Percentiles rank a stretch among this genome's conserved stretches.
phyloP scores from a whole-genome alignment of 2,797 vertebrate genomes.

The Paedocypris micromegethes region DNA sequence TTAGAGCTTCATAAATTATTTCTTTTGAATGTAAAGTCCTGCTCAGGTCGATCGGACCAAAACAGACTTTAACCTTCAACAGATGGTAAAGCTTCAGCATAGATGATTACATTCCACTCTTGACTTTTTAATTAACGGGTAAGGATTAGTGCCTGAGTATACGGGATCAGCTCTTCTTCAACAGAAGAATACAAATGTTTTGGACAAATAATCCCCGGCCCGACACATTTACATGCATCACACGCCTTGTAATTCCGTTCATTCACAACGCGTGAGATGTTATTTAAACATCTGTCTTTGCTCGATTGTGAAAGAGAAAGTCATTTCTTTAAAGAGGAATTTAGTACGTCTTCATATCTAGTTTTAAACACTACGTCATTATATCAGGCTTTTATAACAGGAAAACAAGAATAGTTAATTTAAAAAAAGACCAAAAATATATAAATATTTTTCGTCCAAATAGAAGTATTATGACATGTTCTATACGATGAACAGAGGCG shows the following conservation, averaged over 20 bases:
- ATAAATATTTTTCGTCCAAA: too few relatives aligned
- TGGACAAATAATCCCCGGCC: constrained; percentile 74
- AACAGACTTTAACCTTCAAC: constrained; percentile 80
- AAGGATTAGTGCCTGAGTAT: constrained; percentile 84
- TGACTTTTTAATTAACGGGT: constrained; percentile 86
- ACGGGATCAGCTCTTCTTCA: constrained; percentile 75
- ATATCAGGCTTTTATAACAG: too few relatives aligned
- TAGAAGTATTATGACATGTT: too few relatives aligned
- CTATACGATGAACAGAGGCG: too few relatives aligned
- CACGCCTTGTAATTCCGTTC: constrained; percentile 64
- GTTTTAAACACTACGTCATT: too few relatives aligned
- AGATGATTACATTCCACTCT: constrained; percentile 90
- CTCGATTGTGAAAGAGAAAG: too few relatives aligned
- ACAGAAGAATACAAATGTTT: constrained; percentile 79
- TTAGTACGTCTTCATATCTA: too few relatives aligned
- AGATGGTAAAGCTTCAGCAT: constrained; percentile 93
- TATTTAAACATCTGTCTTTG: too few relatives aligned
- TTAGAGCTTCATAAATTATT: too few relatives aligned
- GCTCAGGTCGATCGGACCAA: neutral
- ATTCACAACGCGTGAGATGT: constrained; percentile 52
- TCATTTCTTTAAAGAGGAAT: too few relatives aligned
- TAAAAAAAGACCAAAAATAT: too few relatives aligned
- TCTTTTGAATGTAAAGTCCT: neutral
- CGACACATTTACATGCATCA: constrained; percentile 73
- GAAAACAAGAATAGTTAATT: too few relatives aligned